Conservation (phyloP, 1,140 invertebrate species). For the Oryctes rhinoceros region DNA sequence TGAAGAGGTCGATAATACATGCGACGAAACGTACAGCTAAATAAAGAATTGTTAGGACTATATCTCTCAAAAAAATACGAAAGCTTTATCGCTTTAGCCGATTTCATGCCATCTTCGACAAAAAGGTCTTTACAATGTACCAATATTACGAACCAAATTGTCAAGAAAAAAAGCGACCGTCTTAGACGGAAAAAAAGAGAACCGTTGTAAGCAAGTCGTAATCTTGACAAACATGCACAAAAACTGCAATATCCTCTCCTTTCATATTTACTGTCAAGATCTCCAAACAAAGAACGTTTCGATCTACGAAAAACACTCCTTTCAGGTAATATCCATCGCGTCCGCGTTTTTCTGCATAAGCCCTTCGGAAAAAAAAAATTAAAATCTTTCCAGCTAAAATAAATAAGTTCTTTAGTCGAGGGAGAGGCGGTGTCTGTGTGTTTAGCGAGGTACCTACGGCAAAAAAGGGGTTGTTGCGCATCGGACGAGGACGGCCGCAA, state of each 20-base stretch:
- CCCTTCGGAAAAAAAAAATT: background rate
- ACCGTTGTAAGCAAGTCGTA: background rate
- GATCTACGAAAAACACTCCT: background rate
- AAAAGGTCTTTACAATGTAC: too few species aligned
- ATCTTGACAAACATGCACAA: conserved; percentile 1
- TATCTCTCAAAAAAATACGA: too few species aligned
- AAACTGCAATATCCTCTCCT: conserved; percentile 1
- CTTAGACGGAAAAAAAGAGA: too few species aligned
- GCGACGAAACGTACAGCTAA: too few species aligned
- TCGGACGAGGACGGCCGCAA: background rate
- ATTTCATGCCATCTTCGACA: too few species aligned
- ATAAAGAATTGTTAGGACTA: too few species aligned
- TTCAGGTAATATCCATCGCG: background rate
- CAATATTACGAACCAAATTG: too few species aligned
- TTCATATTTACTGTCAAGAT: conserved; percentile 3
- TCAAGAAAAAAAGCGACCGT: too few species aligned
- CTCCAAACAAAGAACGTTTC: background rate
- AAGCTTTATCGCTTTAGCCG: too few species aligned
- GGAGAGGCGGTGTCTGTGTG: background rate
- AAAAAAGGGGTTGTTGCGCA: conserved; percentile 4
- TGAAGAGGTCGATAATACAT: too few species aligned
- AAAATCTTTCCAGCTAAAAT: background rate
- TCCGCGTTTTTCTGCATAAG: background rate
- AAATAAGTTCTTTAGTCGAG: background rate
- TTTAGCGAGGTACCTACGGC: background rate